Evolutionary conservation across 2,888 invertebrate species (phyloP).

Genomic region (Sepioteuthis lessoniana): DNA sequence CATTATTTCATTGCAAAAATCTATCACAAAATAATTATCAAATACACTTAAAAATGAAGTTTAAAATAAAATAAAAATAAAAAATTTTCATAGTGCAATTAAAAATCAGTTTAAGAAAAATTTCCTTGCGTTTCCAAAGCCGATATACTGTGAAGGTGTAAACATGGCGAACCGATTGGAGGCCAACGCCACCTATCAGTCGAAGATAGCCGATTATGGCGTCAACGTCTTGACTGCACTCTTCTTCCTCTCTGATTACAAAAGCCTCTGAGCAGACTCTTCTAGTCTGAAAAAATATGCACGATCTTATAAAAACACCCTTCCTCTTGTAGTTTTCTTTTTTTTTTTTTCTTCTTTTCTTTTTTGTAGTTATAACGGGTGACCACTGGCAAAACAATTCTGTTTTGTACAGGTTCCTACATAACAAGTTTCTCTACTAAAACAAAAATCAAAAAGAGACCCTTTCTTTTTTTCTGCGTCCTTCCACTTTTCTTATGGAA

Average conservation of each 20-base stretch:
- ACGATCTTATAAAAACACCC: conserved; percentile 5
- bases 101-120: background rate
- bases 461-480: too few species aligned
- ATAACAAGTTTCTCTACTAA: background rate
- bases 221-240: background rate
- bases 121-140: background rate
- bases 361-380: background rate
- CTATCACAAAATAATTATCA: background rate
- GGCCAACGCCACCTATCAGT: background rate
- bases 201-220: background rate
- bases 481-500: background rate
- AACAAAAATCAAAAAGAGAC: background rate
- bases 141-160: background rate
- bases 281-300: conserved; percentile 10
- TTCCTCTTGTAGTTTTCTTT: background rate
- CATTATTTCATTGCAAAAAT: background rate
- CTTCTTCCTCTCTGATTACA: background rate
- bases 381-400: background rate
- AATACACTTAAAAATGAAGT: background rate
- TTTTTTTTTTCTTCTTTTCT: too few species aligned
- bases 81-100: background rate
- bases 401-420: background rate
- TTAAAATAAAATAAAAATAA: background rate
- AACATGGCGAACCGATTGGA: background rate
- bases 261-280: background rate